phyloP scores from a whole-genome alignment of 2,113 vertebrate genomes.

The Solenodon paradoxus region DNA sequence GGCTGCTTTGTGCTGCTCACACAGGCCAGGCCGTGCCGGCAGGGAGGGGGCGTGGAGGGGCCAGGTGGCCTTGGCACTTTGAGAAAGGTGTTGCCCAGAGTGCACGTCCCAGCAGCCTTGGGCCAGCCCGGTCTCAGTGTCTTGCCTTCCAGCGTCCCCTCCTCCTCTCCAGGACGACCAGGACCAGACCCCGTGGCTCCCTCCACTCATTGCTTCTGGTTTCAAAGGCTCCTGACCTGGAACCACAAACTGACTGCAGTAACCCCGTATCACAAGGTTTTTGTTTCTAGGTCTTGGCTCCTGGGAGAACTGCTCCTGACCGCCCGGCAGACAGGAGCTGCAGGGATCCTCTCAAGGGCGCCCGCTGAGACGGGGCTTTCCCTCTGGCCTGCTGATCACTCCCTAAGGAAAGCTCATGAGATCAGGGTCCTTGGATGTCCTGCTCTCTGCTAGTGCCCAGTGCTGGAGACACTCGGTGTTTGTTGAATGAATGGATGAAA shows the following conservation, averaged over 20 bases:
- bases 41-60: neutral
- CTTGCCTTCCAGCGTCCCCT: neutral
- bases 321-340: neutral
- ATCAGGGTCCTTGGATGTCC: neutral
- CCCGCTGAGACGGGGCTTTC: too few species aligned
- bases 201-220: neutral
- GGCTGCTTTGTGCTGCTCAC: neutral
- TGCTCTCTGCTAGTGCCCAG: neutral
- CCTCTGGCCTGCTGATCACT: too few species aligned
- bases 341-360: too few species aligned
- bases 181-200: neutral
- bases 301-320: neutral
- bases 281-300: neutral
- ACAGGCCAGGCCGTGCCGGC: neutral
- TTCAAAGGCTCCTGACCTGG: neutral
- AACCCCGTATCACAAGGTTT: neutral
- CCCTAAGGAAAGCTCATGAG: neutral
- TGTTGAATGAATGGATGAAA: neutral
- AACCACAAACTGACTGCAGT: neutral
- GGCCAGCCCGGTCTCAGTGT: neutral
- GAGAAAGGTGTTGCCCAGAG: neutral
- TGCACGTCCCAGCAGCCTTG: neutral
- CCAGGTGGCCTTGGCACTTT: neutral
- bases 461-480: neutral
- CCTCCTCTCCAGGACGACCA: accelerated